Conservation (phyloP, 2,888 invertebrate genomes). For the Dicyrtoma fusca region DNA sequence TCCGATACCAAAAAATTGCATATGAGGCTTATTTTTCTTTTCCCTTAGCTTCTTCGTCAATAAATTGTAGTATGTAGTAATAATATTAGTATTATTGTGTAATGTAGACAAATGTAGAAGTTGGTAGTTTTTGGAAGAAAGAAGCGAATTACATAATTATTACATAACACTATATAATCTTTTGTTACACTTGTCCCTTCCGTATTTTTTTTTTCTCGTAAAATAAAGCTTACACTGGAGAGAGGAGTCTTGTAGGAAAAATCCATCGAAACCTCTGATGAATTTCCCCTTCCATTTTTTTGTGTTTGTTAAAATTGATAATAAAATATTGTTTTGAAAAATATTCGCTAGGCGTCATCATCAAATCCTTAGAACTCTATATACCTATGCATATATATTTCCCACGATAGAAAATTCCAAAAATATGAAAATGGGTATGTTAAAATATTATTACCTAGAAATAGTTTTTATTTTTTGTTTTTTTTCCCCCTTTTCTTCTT, state of each 20-base stretch:
- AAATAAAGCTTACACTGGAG: background rate
- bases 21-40: too few relatives aligned
- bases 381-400: slow-evolving; percentile 2
- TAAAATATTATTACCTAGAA: slow-evolving; percentile 27
- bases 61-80: too few relatives aligned
- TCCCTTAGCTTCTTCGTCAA: too few relatives aligned
- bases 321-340: slow-evolving; percentile 24
- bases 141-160: too few relatives aligned
- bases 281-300: too few relatives aligned
- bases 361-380: slow-evolving; percentile 8
- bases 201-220: background rate
- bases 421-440: slow-evolving; percentile 37
- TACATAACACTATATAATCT: background rate
- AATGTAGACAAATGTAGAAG: too few relatives aligned
- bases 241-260: background rate
- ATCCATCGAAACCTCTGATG: background rate
- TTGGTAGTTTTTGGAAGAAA: too few relatives aligned
- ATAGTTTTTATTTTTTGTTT: slow-evolving; percentile 20
- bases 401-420: slow-evolving; percentile 36
- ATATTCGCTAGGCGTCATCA: slow-evolving; percentile 18
- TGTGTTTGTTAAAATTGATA: background rate
- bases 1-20: too few relatives aligned
- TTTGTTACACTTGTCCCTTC: background rate
- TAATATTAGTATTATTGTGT: too few relatives aligned
- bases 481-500: background rate